phyloP scores from a whole-genome alignment of 2,113 vertebrate genomes.

The Melanotaenia duboulayi region DNA sequence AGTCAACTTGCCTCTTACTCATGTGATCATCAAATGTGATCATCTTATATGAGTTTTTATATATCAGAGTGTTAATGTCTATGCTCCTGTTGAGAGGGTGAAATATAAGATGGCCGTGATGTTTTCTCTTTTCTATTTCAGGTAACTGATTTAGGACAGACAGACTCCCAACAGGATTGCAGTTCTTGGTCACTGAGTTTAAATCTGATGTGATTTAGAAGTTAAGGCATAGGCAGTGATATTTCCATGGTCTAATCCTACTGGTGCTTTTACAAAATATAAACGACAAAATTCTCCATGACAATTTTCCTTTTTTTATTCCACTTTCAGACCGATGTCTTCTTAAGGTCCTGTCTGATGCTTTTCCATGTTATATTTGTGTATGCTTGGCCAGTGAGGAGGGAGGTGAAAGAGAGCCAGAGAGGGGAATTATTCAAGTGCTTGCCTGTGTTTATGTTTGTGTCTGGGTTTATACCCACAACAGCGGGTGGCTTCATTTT shows the following conservation, averaged over 20 bases:
- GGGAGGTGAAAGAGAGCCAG: constrained; percentile 33
- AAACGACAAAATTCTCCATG: constrained; percentile 45
- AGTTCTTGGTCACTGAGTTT: constrained; percentile 48
- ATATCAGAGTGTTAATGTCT: constrained; percentile 12
- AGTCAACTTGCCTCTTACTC: constrained; percentile 19
- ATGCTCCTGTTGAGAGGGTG: constrained; percentile 12
- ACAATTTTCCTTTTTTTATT: constrained; percentile 48
- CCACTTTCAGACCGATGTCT: constrained; percentile 37
- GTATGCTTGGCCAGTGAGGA: constrained; percentile 51
- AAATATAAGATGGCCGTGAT: constrained; percentile 33
- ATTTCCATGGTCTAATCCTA: constrained; percentile 30
- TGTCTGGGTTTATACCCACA: constrained; percentile 76
- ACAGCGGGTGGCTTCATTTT: constrained; percentile 63
- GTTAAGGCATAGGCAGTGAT: neutral
- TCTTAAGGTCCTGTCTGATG: constrained; percentile 53
- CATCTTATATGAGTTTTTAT: neutral
- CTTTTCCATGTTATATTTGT: constrained; percentile 73
- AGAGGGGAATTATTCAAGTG: constrained; percentile 75
- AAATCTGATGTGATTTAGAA: constrained; percentile 37
- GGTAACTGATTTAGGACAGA: constrained; percentile 35
- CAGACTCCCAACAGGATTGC: constrained; percentile 36
- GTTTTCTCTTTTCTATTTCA: constrained; percentile 51
- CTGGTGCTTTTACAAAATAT: constrained; percentile 40
- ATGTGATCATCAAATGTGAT: constrained; percentile 3
- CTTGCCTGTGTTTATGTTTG: constrained; percentile 79